Evolutionary conservation across 2,113 vertebrate genomes (phyloP).

Genomic region (Himantopus leucocephalus): DNA sequence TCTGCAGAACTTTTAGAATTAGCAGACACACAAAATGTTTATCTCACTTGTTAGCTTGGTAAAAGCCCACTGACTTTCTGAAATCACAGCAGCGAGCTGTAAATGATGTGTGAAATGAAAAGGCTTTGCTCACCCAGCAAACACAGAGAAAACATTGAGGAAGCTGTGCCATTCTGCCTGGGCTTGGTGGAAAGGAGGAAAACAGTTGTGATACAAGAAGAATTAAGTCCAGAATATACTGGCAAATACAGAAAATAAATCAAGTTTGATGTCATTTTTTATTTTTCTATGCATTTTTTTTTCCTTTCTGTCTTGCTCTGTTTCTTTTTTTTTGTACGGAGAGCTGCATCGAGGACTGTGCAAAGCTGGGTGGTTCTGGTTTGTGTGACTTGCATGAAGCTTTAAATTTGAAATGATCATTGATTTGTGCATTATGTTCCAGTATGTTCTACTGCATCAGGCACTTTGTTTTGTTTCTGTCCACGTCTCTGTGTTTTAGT

Average conservation of each 20-base stretch:
- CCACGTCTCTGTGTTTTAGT: not conserved
- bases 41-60: conserved; percentile 77
- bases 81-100: conserved; percentile 73
- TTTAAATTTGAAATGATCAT: conserved; percentile 33
- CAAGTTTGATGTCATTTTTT: not conserved
- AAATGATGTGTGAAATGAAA: conserved; percentile 83
- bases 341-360: not conserved
- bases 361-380: not conserved
- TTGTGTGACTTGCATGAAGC: conserved; percentile 22
- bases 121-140: conserved; percentile 69
- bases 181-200: not conserved
- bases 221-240: not conserved
- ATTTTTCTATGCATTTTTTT: not conserved
- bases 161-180: conserved; percentile 22
- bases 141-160: conserved; percentile 51
- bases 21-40: conserved; percentile 74
- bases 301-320: not conserved
- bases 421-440: conserved; percentile 36
- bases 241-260: conserved; percentile 24
- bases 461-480: conserved; percentile 33
- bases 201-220: not conserved
- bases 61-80: conserved; percentile 74
- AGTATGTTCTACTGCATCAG: not conserved
- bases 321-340: not conserved
- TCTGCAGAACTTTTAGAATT: conserved; percentile 73